Conservation (phyloP, 92 coral and sea anemone genomes). For the Actinernus sp. region DNA sequence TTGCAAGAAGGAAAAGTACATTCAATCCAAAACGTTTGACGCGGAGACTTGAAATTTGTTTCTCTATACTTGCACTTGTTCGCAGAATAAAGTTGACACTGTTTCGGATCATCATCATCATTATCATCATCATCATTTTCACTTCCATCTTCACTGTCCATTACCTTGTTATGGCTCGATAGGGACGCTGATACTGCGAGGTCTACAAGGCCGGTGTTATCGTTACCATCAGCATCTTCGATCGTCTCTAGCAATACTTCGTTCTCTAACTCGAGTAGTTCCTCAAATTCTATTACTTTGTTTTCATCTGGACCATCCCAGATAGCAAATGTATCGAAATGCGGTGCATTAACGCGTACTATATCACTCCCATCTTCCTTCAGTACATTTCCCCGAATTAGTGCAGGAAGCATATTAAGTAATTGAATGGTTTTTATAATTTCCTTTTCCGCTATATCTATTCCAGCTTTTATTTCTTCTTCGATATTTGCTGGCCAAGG, state of each 20-base stretch:
- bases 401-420: constrained; percentile 22
- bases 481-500: constrained; percentile 28
- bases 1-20: constrained; percentile 36
- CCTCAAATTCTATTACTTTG: constrained; percentile 24
- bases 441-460: constrained; percentile 24
- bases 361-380: constrained; percentile 10
- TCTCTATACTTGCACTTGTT: constrained; percentile 17
- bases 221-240: constrained; percentile 9
- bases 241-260: constrained; percentile 15
- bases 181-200: constrained; percentile 5
- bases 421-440: constrained; percentile 26
- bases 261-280: constrained; percentile 32
- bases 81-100: constrained; percentile 8
- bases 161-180: neutral
- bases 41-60: constrained; percentile 3
- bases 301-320: constrained; percentile 39
- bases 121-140: constrained; percentile 9
- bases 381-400: constrained; percentile 16
- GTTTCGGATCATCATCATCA: constrained; percentile 1
- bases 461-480: constrained; percentile 33
- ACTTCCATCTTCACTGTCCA: constrained; percentile 9
- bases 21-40: constrained; percentile 32
- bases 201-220: neutral
- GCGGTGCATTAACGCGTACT: constrained; percentile 6
- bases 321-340: constrained; percentile 11